phyloP scores from a whole-genome alignment of 2,797 vertebrate genomes.

The Arctocebus calabarensis region DNA sequence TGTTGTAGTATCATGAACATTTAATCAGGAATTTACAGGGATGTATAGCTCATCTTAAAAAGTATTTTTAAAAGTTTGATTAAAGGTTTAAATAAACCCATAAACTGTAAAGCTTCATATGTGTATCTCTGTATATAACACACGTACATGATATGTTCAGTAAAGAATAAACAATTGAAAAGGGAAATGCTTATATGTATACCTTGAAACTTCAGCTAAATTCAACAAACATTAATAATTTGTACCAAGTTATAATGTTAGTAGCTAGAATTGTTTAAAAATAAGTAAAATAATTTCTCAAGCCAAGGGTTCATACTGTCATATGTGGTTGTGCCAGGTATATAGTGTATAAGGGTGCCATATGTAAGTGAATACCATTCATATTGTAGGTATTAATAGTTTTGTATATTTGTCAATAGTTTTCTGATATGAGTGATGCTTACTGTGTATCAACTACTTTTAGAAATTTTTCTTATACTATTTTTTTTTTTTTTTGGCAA shows the following conservation, averaged over 20 bases:
- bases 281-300: neutral
- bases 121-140: neutral
- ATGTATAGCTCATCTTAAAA: neutral
- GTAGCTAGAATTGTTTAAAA: slow-evolving; percentile 47
- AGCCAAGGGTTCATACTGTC: neutral
- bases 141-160: neutral
- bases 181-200: slow-evolving; percentile 15
- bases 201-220: slow-evolving; percentile 19
- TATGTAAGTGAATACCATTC: neutral
- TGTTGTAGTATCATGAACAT: neutral
- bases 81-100: neutral
- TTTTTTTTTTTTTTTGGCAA: neutral
- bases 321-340: neutral
- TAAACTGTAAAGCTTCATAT: neutral
- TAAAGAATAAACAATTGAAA: neutral
- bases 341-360: neutral
- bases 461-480: slow-evolving; percentile 18
- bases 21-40: slow-evolving; percentile 11
- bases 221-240: neutral
- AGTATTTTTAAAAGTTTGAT: neutral
- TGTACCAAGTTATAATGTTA: neutral
- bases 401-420: slow-evolving; percentile 6
- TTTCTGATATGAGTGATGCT: slow-evolving; percentile 35
- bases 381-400: slow-evolving; percentile 17
- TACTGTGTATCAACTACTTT: neutral